Conservation (phyloP, 1,140 invertebrate species). For the Drosophila grimshawi region DNA sequence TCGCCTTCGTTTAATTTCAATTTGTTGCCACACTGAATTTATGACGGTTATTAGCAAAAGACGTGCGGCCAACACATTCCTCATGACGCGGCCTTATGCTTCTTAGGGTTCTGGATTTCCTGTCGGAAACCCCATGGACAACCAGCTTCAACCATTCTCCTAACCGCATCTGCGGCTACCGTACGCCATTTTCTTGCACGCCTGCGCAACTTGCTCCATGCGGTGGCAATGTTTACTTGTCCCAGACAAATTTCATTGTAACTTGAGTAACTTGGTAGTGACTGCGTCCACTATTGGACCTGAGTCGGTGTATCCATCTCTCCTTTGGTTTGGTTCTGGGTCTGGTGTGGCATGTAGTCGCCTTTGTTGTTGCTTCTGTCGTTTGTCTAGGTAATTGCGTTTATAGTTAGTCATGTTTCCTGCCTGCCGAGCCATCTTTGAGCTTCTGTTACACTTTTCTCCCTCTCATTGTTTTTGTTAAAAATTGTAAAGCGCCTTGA, state of each 20-base stretch:
- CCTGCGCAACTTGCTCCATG: conserved; percentile 43
- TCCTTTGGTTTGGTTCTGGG: conserved; percentile 9
- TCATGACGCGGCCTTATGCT: conserved; percentile 43
- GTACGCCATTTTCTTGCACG: conserved; percentile 72
- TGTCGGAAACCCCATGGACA: conserved; percentile 51
- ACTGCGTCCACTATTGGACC: conserved; percentile 10
- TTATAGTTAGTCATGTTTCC: conserved; percentile 71
- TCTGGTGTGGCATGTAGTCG: conserved; percentile 60
- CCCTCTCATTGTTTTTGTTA: conserved; percentile 1
- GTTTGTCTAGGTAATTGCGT: conserved; percentile 78
- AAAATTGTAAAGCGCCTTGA: conserved; percentile 10
- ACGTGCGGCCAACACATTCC: conserved; percentile 81
- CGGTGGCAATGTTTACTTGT: conserved; percentile 79
- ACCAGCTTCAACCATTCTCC: conserved; percentile 12
- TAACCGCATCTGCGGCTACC: conserved; percentile 55
- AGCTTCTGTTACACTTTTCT: conserved; percentile 58
- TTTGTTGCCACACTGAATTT: conserved; percentile 83
- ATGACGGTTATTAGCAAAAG: conserved; percentile 84
- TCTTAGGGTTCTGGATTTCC: conserved; percentile 23
- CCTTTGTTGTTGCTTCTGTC: conserved; percentile 59
- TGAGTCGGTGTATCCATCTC: conserved; percentile 5
- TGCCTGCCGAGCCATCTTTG: conserved; percentile 7
- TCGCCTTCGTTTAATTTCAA: conserved; percentile 83
- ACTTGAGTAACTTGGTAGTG: conserved; percentile 84
- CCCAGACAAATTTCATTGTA: conserved; percentile 84